phyloP scores from a whole-genome alignment of 2,113 vertebrate genomes.

The Progne subis region DNA sequence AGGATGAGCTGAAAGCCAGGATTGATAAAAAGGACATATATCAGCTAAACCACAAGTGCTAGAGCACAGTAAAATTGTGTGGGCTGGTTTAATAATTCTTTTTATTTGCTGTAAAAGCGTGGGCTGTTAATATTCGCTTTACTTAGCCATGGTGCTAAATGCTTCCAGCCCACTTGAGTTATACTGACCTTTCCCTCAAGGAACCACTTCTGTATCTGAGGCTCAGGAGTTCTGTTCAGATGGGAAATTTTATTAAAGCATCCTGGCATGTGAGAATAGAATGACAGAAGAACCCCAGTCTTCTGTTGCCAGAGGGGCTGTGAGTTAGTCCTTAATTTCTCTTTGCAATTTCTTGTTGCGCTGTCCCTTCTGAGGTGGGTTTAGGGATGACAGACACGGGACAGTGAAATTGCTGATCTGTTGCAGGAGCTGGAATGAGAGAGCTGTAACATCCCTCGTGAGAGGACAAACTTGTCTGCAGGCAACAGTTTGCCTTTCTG shows the following conservation, averaged over 20 bases:
- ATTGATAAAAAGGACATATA: neutral
- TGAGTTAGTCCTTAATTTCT: neutral
- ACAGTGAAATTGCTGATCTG: neutral
- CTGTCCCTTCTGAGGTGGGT: neutral
- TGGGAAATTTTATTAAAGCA: neutral
- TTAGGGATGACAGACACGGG: neutral
- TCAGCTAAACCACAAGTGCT: neutral
- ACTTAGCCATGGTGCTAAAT: neutral
- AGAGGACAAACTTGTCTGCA: slow-evolving; percentile 23
- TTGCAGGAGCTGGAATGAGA: neutral
- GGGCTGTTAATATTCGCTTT: neutral
- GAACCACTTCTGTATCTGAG: neutral
- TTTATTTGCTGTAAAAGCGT: neutral
- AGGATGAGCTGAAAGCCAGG: neutral
- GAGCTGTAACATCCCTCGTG: neutral
- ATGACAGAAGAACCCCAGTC: neutral
- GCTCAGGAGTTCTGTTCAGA: neutral
- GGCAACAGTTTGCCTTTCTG: slow-evolving; percentile 22
- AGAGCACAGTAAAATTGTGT: neutral
- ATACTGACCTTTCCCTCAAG: neutral
- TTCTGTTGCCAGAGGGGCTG: neutral
- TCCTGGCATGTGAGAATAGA: neutral
- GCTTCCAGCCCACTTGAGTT: neutral
- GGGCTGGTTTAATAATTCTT: neutral
- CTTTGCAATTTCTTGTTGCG: neutral